phyloP scores from a whole-genome alignment of 2,888 invertebrate species.

The Melanotus villosus region DNA sequence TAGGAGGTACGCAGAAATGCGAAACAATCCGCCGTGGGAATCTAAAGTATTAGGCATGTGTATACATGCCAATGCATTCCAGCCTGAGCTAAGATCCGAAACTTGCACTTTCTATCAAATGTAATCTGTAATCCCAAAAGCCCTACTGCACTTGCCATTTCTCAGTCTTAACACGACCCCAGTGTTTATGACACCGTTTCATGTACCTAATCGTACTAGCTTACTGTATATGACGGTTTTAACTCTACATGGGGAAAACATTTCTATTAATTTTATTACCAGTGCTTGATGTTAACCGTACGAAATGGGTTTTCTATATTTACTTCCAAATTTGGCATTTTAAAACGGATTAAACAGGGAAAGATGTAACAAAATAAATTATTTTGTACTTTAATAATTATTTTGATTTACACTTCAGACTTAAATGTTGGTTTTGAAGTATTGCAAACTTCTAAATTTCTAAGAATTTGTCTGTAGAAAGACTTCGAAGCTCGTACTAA shows the following conservation, averaged over 20 bases:
- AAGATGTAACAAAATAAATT: too few species aligned
- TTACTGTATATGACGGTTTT: not conserved
- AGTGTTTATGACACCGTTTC: slow-evolving; percentile 38
- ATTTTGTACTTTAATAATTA: too few species aligned
- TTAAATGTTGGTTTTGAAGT: too few species aligned
- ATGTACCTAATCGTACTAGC: not conserved
- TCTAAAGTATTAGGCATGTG: slow-evolving; percentile 65
- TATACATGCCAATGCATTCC: slow-evolving; percentile 63
- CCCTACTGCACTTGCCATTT: slow-evolving; percentile 64
- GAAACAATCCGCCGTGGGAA: slow-evolving; percentile 65
- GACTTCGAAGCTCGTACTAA: too few species aligned
- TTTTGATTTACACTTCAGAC: too few species aligned
- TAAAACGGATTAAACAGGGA: too few species aligned
- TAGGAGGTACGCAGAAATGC: slow-evolving; percentile 31
- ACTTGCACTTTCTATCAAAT: slow-evolving; percentile 62
- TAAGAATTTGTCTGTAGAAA: too few species aligned
- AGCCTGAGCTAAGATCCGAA: slow-evolving; percentile 57
- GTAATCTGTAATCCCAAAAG: slow-evolving; percentile 48
- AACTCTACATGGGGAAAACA: not conserved
- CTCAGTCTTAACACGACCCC: slow-evolving; percentile 59
- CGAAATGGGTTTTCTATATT: too few species aligned
- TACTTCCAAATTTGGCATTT: too few species aligned
- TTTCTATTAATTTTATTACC: not conserved
- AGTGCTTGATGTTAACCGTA: too few species aligned
- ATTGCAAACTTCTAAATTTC: too few species aligned